A percentile compares a stretch with the other conserved stretches of the same genome.
These are phyloP conservation scores for Pluvianellus socialis DNA, from an alignment of 2,113 vertebrate genomes.

Conservation along the genomic window DNA sequence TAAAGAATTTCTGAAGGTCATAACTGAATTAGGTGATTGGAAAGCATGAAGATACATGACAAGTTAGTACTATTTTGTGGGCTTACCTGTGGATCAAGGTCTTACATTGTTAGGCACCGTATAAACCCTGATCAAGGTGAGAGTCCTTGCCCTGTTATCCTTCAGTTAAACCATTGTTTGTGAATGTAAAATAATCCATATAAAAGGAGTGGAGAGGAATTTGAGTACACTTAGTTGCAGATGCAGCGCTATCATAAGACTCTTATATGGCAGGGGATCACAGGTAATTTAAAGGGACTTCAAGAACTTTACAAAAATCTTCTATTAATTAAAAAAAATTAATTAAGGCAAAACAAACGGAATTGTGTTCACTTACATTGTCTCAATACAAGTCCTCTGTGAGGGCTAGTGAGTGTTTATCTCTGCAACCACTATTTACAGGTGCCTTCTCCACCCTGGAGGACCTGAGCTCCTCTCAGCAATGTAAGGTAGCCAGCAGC, in stretches of 20 bases:
- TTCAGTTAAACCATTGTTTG: not conserved
- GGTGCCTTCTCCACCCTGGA: not conserved
- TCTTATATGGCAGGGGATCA: not conserved
- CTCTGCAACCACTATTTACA: not conserved
- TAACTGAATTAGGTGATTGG: constrained; percentile 7
- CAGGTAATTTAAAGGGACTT: not conserved
- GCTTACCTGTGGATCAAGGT: constrained; percentile 51
- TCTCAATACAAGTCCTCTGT: not conserved
- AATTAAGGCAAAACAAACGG: not conserved
- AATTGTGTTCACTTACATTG: not conserved
- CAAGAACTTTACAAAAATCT: not conserved
- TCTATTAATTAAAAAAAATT: not conserved
- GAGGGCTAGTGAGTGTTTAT: not conserved
- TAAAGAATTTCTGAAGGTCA: constrained; percentile 60
- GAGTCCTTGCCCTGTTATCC: constrained; percentile 29
- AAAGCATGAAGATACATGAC: not conserved
- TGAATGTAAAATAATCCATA: not conserved
- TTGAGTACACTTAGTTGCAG: not conserved
- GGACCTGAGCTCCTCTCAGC: not conserved
- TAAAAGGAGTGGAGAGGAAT: not conserved
- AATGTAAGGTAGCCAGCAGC: not conserved
- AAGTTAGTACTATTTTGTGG: constrained; percentile 7
- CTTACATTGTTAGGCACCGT: constrained; percentile 18
- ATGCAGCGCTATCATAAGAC: not conserved
- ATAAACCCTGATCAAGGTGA: constrained; percentile 41